Evolutionary conservation across 64 coral and sea anemone genomes (phyloP).

Genomic region (Pocillopora damicornis): DNA sequence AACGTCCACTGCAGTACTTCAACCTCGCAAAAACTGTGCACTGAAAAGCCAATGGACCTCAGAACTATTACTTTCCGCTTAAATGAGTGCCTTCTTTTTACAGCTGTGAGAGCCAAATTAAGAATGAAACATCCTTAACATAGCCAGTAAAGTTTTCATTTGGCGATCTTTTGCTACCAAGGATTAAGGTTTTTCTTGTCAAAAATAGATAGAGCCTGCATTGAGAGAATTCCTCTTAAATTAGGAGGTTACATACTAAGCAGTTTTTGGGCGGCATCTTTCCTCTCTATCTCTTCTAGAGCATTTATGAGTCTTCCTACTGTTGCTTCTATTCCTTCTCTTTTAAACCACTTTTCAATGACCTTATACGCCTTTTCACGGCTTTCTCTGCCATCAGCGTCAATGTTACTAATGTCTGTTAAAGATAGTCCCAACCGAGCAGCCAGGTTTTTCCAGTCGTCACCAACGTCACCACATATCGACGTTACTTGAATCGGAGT

Average conservation of each 20-base stretch:
- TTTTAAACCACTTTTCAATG: neutral
- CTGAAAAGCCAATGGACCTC: too few relatives aligned
- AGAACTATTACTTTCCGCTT: too few relatives aligned
- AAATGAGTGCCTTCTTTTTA: too few relatives aligned
- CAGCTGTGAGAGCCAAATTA: too few relatives aligned
- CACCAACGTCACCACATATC: conserved; percentile 13
- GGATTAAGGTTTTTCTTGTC: too few relatives aligned
- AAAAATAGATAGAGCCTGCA: too few relatives aligned
- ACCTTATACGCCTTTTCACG: neutral
- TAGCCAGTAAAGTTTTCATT: too few relatives aligned
- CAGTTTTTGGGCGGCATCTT: conserved; percentile 27
- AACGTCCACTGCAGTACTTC: too few relatives aligned
- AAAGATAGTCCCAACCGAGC: neutral
- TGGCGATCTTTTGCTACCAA: too few relatives aligned
- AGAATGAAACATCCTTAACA: too few relatives aligned
- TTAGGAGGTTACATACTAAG: conserved; percentile 1
- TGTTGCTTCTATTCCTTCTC: conserved; percentile 25
- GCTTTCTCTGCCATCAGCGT: neutral
- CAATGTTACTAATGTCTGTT: conserved; percentile 13
- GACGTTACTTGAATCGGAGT: neutral
- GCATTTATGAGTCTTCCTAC: neutral
- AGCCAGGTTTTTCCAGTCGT: conserved; percentile 6
- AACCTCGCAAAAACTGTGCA: too few relatives aligned
- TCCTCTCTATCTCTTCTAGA: conserved; percentile 12
- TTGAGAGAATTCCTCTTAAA: too few relatives aligned